Conservation (phyloP, 2,113 vertebrate species). For the Silurus asotus region DNA sequence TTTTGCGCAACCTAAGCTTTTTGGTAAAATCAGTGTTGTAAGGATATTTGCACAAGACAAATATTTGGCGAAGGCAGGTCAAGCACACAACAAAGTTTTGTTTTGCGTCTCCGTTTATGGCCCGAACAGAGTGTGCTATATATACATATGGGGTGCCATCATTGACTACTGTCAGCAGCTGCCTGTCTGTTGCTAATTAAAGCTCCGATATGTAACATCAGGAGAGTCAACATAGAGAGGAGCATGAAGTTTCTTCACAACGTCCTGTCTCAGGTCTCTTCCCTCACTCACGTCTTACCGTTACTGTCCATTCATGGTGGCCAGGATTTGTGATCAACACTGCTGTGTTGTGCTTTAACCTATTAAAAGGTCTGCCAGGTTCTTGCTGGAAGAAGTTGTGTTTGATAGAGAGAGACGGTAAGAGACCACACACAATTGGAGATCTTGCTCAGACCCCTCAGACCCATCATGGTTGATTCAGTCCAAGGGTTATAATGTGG, state of each 20-base stretch:
- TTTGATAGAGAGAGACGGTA: background rate
- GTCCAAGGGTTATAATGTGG: slow-evolving; percentile 23
- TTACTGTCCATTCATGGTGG: slow-evolving; percentile 45
- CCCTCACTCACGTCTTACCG: slow-evolving; percentile 58
- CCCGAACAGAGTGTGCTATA: slow-evolving; percentile 48
- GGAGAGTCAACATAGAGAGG: slow-evolving; percentile 51
- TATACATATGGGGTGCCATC: slow-evolving; percentile 59
- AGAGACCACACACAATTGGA: background rate
- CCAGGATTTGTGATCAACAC: background rate
- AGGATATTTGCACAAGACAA: slow-evolving; percentile 5
- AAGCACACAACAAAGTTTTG: slow-evolving; percentile 57
- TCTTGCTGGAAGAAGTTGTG: background rate
- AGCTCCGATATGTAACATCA: slow-evolving; percentile 65
- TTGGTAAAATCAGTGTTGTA: background rate
- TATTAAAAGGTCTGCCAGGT: slow-evolving; percentile 22
- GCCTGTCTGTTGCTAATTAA: slow-evolving; percentile 62
- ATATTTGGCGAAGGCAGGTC: background rate
- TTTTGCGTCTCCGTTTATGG: slow-evolving; percentile 63
- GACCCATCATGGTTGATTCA: background rate
- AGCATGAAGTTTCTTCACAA: slow-evolving; percentile 60
- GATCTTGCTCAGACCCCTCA: background rate
- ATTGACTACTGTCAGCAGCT: slow-evolving; percentile 65
- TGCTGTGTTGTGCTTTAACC: background rate
- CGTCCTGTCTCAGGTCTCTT: slow-evolving; percentile 60
- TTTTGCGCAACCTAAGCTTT: background rate